Conservation (phyloP, 2,797 vertebrate genomes). For the Heterohyrax brucei region DNA sequence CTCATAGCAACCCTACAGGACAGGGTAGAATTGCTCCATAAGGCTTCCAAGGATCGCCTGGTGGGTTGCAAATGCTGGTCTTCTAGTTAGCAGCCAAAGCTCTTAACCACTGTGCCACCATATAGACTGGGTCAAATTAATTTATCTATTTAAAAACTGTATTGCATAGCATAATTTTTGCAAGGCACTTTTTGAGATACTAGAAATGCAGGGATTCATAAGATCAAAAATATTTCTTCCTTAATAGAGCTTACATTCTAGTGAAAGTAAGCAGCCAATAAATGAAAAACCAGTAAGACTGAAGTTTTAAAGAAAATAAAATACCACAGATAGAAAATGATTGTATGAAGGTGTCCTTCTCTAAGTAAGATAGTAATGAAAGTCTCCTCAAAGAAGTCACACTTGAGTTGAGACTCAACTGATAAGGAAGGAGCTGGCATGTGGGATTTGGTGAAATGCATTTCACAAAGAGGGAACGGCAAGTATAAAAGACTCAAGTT, state of each 20-base stretch:
- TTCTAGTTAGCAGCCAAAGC: too few relatives aligned
- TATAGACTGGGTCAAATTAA: background rate
- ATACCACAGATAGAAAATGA: background rate
- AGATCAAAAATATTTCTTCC: background rate
- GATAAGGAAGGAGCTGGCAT: background rate
- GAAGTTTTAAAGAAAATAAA: constrained; percentile 19
- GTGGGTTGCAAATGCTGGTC: too few relatives aligned
- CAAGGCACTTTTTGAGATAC: background rate
- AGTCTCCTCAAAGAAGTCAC: background rate
- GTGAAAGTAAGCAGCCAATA: background rate
- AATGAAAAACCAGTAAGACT: background rate
- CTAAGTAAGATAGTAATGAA: background rate
- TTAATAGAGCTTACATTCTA: background rate
- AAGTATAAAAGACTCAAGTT: background rate
- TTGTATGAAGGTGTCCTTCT: background rate
- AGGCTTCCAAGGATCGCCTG: too few relatives aligned
- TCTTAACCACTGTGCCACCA: too few relatives aligned
- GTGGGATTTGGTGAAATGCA: background rate
- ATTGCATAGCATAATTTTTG: background rate
- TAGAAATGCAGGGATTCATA: background rate
- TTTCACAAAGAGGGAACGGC: background rate
- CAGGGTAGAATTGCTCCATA: too few relatives aligned
- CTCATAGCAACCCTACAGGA: too few relatives aligned
- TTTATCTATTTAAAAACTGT: background rate
- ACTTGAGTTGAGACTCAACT: background rate